Conservation (phyloP, 2,888 invertebrate genomes). For the Antheraea assamensis region DNA sequence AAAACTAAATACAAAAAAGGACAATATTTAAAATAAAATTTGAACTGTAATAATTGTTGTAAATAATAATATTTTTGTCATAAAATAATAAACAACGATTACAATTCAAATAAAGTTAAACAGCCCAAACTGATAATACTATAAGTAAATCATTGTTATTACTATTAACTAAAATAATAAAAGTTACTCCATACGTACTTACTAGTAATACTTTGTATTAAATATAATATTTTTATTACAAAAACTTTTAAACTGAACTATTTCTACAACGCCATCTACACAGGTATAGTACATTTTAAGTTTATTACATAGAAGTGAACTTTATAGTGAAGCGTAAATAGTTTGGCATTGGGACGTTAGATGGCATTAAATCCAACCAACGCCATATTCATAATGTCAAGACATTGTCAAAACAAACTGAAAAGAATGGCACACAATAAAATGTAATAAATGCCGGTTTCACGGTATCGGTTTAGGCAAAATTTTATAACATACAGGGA, state of each 20-base stretch:
- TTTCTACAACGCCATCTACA: conserved; percentile 19
- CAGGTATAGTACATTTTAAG: not conserved
- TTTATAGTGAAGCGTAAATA: not conserved
- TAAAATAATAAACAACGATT: too few relatives aligned
- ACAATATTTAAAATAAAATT: too few relatives aligned
- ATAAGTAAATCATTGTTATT: too few relatives aligned
- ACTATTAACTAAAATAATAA: too few relatives aligned
- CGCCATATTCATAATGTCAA: conserved; percentile 32
- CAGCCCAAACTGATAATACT: too few relatives aligned
- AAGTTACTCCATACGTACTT: too few relatives aligned
- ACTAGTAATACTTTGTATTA: not conserved
- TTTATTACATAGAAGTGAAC: not conserved
- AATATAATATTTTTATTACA: not conserved
- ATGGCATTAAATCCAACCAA: conserved; percentile 29
- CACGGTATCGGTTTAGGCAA: conserved; percentile 26
- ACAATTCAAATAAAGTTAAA: too few relatives aligned
- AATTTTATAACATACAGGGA: conserved; percentile 32
- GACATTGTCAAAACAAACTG: conserved; percentile 42
- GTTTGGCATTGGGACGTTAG: conserved; percentile 25
- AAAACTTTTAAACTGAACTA: not conserved
- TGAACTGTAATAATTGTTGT: too few relatives aligned
- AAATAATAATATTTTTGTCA: too few relatives aligned
- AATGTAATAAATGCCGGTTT: conserved; percentile 46
- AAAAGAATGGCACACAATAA: conserved; percentile 40
- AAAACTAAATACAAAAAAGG: too few relatives aligned